Conservation (phyloP, 2,888 invertebrate species). For the Andrena trimmerana region DNA sequence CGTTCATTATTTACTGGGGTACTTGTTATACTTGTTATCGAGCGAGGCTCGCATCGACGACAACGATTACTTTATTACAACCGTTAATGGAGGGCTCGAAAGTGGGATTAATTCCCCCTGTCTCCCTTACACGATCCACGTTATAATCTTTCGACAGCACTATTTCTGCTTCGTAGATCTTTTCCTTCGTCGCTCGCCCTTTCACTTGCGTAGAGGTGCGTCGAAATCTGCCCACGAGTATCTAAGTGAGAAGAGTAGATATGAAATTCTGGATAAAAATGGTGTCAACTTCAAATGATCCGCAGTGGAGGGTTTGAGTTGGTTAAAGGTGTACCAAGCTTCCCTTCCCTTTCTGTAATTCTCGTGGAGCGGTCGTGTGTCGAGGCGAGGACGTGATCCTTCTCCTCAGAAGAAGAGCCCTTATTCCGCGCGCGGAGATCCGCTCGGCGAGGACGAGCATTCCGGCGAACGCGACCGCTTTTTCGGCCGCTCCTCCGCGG, state of each 20-base stretch:
- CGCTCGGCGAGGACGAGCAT: conserved; percentile 36
- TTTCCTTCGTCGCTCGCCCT: no score
- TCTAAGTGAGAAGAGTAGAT: no score
- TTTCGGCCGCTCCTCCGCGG: conserved; percentile 68
- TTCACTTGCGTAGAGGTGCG: no score
- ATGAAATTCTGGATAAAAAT: no score
- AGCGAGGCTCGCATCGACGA: background rate
- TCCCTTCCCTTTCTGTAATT: conserved; percentile 23
- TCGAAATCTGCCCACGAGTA: no score
- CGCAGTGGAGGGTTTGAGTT: no score
- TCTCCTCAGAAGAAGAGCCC: conserved; percentile 46
- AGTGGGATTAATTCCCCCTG: background rate
- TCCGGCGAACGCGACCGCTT: conserved; percentile 69
- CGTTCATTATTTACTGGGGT: background rate
- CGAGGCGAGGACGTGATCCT: conserved; percentile 31
- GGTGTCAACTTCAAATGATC: no score
- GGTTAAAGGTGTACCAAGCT: background rate
- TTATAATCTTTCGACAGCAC: no score
- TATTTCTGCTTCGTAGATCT: no score
- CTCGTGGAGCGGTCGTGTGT: background rate
- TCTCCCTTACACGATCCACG: background rate
- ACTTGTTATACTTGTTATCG: background rate
- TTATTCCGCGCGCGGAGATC: conserved; percentile 31
- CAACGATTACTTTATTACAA: conserved; percentile 21
- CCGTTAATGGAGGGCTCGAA: background rate